Base-by-base conservation (phyloP, 2,888 invertebrate species). In the Dyspetes luteomarginatus region DNA sequence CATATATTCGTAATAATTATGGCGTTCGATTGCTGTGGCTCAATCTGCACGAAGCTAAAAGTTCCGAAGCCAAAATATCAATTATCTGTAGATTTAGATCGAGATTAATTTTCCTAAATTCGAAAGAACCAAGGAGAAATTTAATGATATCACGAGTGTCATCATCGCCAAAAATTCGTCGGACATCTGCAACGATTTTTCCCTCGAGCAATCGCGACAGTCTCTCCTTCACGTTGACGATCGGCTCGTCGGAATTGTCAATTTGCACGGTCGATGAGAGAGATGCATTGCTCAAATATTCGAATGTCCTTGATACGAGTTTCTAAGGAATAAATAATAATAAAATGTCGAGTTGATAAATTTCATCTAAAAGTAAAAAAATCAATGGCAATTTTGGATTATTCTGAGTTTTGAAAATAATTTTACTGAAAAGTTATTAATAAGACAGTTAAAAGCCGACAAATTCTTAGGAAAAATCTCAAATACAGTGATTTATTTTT, bases 31-130 rank as follows among this genome's bases (percentile, higher is more conserved):
- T 74, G 0, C 76, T 62, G 50, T 88, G 85, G 78, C 84, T 84
- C 19, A 82, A 78, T 77, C 86, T 88, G 82, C 88, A 89, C 0
- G 88, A 86, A 60, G 88, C 85, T 43, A 91, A 85, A 43, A 91
- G 48, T 81, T 91, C 89, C 17, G 91, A 91, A 19, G 88, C 86
- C 56, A 90, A 62, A 75, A 89, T 86, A 79, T 93, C 93, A 78
- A 93, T 90, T 45, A 93, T 87, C 86, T 93, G 93, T 83, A 93
- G 86, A 76, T 90, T 89, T 28, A 93, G 87, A 86, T 93, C 93
- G 80, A 92, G 88, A 85, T 93, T 93, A 62, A 93, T 92, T 82
- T 91, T 93, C 76, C 90, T 90, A 50, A 90, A 89, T 87, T 93
- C 92, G 19, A 93, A 87, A 0, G 93, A 93, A 45, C 88, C 89